Evolutionary conservation across 2,113 vertebrate genomes (phyloP).

Genomic region (Gobius niger): DNA sequence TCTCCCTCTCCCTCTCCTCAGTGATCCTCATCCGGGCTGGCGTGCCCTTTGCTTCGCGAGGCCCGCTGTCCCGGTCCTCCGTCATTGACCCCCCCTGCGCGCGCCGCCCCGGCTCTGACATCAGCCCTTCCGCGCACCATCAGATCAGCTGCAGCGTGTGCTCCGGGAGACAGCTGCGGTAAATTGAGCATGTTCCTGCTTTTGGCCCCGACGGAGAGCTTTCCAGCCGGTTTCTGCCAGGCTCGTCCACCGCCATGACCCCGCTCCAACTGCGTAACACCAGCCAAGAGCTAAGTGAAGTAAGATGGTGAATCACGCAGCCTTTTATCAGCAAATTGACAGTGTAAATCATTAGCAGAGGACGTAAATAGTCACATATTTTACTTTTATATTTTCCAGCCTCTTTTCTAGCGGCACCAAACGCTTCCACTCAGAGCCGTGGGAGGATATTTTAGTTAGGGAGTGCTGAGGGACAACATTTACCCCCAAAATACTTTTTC

Average conservation of each 20-base stretch:
- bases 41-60: slow-evolving; percentile 73
- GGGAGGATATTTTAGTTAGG: too few species aligned
- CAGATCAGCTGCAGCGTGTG: slow-evolving; percentile 42
- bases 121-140: slow-evolving; percentile 45
- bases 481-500: too few species aligned
- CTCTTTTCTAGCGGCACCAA: background rate
- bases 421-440: background rate
- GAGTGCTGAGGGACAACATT: too few species aligned
- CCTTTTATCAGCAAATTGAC: slow-evolving; percentile 27
- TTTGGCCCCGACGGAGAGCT: slow-evolving; percentile 39
- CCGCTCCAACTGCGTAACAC: slow-evolving; percentile 21
- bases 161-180: slow-evolving; percentile 56
- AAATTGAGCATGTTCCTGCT: slow-evolving; percentile 60
- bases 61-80: slow-evolving; percentile 52
- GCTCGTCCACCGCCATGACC: slow-evolving; percentile 18
- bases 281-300: slow-evolving; percentile 25
- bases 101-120: slow-evolving; percentile 27
- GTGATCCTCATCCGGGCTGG: slow-evolving; percentile 70
- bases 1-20: slow-evolving; percentile 38
- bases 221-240: slow-evolving; percentile 40
- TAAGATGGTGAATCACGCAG: slow-evolving; percentile 17
- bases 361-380: slow-evolving; percentile 1
- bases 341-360: slow-evolving; percentile 13
- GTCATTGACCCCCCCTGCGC: slow-evolving; percentile 27
- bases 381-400: slow-evolving; percentile 1